A percentile compares a stretch with the other conserved stretches of the same genome.
Evolutionary conservation across 2,797 vertebrate species (phyloP).

Genomic region (Tolypeutes matacus): DNA sequence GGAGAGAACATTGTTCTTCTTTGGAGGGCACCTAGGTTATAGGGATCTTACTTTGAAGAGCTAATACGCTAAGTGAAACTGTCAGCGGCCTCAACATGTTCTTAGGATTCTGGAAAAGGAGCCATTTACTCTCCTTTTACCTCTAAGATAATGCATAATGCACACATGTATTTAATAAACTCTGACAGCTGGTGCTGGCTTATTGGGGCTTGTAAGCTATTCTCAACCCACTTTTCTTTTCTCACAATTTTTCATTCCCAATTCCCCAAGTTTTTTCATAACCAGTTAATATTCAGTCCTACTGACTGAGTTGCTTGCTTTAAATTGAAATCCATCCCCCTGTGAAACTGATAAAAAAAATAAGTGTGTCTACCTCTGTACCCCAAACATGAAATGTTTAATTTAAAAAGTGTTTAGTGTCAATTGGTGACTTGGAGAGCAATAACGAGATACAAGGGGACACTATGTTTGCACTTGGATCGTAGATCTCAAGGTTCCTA

Average conservation of each 20-base stretch:
- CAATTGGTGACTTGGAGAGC: not conserved
- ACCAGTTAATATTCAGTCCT: not conserved
- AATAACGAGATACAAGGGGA: not conserved
- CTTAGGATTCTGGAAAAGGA: conserved; percentile 59
- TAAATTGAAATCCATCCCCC: not conserved
- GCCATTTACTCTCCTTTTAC: conserved; percentile 43
- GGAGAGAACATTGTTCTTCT: conserved; percentile 46
- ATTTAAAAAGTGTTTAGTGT: not conserved
- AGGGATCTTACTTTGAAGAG: conserved; percentile 67
- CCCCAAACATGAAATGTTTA: not conserved
- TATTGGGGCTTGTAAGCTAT: not conserved
- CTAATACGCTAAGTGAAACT: conserved; percentile 70
- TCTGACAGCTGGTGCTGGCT: not conserved
- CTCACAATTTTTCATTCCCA: not conserved
- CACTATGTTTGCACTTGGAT: not conserved
- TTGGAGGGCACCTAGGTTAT: conserved; percentile 63
- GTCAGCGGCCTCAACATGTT: conserved; percentile 66
- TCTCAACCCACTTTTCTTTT: not conserved
- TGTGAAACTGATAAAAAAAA: not conserved
- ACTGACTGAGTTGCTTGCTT: not conserved
- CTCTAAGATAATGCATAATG: conserved; percentile 34
- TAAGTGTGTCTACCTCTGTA: not conserved
- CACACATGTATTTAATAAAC: not conserved
- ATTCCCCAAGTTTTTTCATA: not conserved
- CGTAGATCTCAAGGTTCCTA: not conserved